These are phyloP conservation scores for Didymodactylos carnosus DNA, from an alignment of 2,888 invertebrate genomes.

Conservation along the genomic window DNA sequence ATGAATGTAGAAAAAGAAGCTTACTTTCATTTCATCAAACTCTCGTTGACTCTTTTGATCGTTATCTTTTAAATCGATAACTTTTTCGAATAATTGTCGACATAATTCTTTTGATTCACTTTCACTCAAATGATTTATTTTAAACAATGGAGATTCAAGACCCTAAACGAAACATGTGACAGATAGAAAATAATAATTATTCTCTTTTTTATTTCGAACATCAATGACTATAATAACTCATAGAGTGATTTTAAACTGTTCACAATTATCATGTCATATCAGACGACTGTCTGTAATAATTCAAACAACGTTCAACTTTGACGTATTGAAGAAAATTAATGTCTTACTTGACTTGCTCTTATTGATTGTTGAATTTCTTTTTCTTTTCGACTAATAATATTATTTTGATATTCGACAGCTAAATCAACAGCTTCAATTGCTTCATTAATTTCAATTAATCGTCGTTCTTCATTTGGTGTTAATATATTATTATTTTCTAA, in stretches of 20 bases:
- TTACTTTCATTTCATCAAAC: conserved; percentile 36
- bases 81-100: conserved; percentile 70
- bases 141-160: conserved; percentile 40
- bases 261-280: no score
- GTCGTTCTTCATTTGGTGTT: conserved; percentile 27
- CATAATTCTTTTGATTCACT: conserved; percentile 63
- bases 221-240: not conserved
- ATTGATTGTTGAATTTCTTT: not conserved
- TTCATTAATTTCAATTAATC: conserved; percentile 64
- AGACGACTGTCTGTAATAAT: no score
- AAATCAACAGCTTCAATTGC: conserved; percentile 78
- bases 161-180: not conserved
- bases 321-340: no score
- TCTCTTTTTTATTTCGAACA: not conserved
- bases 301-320: no score
- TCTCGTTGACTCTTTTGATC: conserved; percentile 56
- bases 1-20: not conserved
- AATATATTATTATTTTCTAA: conserved; percentile 24
- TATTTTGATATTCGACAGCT: conserved; percentile 77
- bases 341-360: not conserved
- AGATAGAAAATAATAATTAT: not conserved
- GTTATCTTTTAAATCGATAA: conserved; percentile 55
- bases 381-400: conserved; percentile 45
- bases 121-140: conserved; percentile 56
- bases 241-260: no score